Evolutionary conservation across 1,140 invertebrate genomes (phyloP), one percentile per base, ranked within the genome.

Genomic region (Aphidius gifuensis): DNA sequence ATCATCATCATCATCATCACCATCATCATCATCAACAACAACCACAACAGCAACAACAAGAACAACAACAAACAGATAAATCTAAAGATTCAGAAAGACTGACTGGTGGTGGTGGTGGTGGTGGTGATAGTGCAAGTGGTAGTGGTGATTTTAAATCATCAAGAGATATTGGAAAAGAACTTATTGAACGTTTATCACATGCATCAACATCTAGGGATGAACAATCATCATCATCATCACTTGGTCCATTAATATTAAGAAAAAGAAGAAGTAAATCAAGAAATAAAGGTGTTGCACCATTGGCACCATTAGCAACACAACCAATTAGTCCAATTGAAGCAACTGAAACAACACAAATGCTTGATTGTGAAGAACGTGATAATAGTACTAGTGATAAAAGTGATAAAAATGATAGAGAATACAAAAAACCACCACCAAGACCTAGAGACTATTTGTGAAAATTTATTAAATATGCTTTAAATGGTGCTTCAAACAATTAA

Each of bases 211-310:
- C 71, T 4, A 60, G 77, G 11, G 72, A 74, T 5, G 73, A 75
- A 23, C 23, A 32, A 32, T 32, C 23, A 16, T 16, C 16, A 16
- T 69, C 69, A 0, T 66, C 67, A 16, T 71, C 85, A 67, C 80
- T 90, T 58, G 88, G 88, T 11, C 85, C 86, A 43, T 74, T 89
- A 47, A 85, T 88, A 68, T 77, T 88, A 46, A 82, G 85, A 47
- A 90, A 90, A 71, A 80, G 88, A 66, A 81, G 88, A 61, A 88
- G 87, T 69, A 90, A 90, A 81, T 89, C 86, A 66, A 80, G 88
- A 47, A 83, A 83, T 53, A 86, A 86, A 72, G 83, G 84, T 48
- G 83, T 85, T 32, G 87, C 88, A 60, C 84, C 85, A 4, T 65
- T 80, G 6, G 77, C 78, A 32, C 84, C 85, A 5, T 65, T 80